Evolutionary conservation across 2,888 invertebrate species (phyloP).

Genomic region (Gymnocheta viridis): DNA sequence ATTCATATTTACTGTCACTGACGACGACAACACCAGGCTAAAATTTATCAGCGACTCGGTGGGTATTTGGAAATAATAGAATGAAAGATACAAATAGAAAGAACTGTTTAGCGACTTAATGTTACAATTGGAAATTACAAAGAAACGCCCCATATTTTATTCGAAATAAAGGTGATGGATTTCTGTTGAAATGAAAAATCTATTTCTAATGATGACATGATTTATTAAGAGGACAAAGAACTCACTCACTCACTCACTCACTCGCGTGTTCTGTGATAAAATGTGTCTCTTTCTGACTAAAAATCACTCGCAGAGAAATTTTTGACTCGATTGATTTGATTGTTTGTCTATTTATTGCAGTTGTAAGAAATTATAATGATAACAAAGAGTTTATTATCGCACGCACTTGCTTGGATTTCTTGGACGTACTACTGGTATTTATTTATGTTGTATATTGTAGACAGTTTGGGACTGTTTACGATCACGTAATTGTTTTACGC

Average conservation of each 20-base stretch:
- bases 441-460: constrained; percentile 49
- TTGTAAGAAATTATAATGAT: constrained; percentile 38
- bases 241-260: too few relatives aligned
- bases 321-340: constrained; percentile 10
- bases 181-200: constrained; percentile 11
- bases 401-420: constrained; percentile 46
- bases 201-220: constrained; percentile 45
- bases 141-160: constrained; percentile 63
- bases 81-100: background rate
- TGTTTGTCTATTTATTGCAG: constrained; percentile 15
- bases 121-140: constrained; percentile 57
- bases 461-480: constrained; percentile 53
- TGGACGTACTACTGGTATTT: constrained; percentile 28
- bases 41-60: background rate
- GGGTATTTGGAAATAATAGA: background rate
- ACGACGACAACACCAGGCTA: background rate
- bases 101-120: constrained; percentile 59
- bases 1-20: constrained; percentile 60
- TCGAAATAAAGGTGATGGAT: constrained; percentile 24
- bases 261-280: background rate
- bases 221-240: constrained; percentile 38
- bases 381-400: constrained; percentile 47
- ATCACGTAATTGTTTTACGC: constrained; percentile 55
- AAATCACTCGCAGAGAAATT: background rate
- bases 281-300: background rate